A percentile compares a stretch with the other conserved stretches of the same genome.
Conservation (phyloP, 37 sponge, comb jelly and placozoan species). For the Diacarnus erythraeanus region DNA sequence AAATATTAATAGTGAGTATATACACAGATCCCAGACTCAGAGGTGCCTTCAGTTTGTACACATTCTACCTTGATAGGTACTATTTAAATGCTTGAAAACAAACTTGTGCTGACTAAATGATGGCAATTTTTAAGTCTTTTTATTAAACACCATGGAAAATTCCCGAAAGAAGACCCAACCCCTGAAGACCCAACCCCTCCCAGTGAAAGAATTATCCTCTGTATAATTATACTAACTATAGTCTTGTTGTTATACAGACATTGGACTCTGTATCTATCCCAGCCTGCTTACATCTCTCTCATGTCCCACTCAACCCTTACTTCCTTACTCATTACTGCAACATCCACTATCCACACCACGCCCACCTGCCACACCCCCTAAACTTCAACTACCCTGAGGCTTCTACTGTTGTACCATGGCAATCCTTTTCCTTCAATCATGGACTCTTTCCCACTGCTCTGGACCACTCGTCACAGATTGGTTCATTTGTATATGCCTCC, state of each 20-base stretch:
- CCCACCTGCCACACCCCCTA: constrained; percentile 16
- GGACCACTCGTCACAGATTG: neutral
- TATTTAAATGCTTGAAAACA: too few species aligned
- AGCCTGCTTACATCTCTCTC: neutral
- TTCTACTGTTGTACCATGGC: constrained; percentile 13
- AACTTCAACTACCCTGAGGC: neutral
- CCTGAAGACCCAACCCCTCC: too few species aligned
- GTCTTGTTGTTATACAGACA: constrained; percentile 7
- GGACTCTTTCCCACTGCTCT: neutral
- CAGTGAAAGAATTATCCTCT: too few species aligned
- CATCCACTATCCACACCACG: constrained; percentile 6
- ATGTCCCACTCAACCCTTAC: neutral
- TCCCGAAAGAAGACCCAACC: too few species aligned
- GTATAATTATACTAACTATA: too few species aligned
- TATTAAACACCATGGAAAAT: too few species aligned
- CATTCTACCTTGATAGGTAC: too few species aligned
- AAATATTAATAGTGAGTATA: too few species aligned
- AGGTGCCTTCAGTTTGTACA: too few species aligned
- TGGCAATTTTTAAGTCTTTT: too few species aligned
- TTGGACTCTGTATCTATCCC: constrained; percentile 33
- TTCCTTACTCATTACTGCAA: constrained; percentile 3
- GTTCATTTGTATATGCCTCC: constrained; percentile 18
- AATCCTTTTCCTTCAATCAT: neutral
- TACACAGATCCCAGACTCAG: too few species aligned
- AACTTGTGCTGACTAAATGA: too few species aligned